phyloP scores from a whole-genome alignment of 30 jellyfish, hydroid and myxozoan species.

The Haliclystus octoradiatus region DNA sequence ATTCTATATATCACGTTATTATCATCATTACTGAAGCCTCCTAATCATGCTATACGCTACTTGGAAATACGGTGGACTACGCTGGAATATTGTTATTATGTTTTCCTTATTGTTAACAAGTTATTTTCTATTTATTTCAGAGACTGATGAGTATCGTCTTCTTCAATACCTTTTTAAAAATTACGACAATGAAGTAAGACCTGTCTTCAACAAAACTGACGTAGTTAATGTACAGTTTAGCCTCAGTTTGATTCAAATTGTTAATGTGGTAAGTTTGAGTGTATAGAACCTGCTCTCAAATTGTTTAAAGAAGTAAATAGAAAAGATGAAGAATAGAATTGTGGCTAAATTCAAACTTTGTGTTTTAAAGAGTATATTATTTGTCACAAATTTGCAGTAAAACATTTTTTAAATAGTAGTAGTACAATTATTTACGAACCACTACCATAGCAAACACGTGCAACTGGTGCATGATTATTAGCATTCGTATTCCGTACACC shows the following conservation, averaged over 20 bases:
- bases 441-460: no score
- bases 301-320: neutral
- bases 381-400: no score
- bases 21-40: no score
- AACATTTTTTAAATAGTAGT: no score
- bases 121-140: constrained; percentile 5
- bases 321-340: neutral
- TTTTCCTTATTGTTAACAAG: neutral
- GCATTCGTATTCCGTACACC: no score
- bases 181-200: constrained; percentile 59
- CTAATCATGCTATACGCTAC: neutral
- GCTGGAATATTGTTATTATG: neutral
- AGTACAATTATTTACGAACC: no score
- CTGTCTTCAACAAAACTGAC: constrained; percentile 49
- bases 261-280: constrained; percentile 52
- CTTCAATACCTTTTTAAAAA: constrained; percentile 21
- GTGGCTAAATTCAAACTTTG: no score
- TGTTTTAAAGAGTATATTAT: no score
- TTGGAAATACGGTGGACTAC: constrained; percentile 2
- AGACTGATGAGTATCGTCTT: constrained; percentile 41
- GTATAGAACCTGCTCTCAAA: neutral
- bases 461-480: no score
- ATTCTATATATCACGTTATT: no score
- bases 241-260: constrained; percentile 53
- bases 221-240: constrained; percentile 48